Evolutionary conservation across 2,888 invertebrate species (phyloP), one percentile per base, ranked within the genome.

Genomic region (Protula sp.): DNA sequence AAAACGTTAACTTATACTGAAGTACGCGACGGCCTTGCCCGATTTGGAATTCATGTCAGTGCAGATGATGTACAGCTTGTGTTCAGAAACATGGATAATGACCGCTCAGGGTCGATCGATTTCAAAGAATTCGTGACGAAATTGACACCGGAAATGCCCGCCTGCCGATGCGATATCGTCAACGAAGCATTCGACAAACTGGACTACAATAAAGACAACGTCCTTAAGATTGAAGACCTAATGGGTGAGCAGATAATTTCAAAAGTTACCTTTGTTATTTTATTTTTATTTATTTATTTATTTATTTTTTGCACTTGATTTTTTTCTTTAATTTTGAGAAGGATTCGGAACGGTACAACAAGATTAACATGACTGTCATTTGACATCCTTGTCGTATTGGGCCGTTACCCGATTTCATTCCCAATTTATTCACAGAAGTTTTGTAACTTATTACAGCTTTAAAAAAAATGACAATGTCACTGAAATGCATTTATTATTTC

Each of bases 71-170:
- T 77, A n/a, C 60, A 60, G 4, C 48, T 64, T 9, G 60, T 77
- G 28, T 77, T 77, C 62, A 54, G 61, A 2, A 63, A 70, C 0
- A 68, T 77, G 55, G 77, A 78, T 62, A 70, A 63, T 47, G 75
- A 77, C 61, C 9, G 19, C 38, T 38, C 14, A 72, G 71, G 58
- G 67, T 66, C 9, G 62, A 65, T 78, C 31, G 77, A 77, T 54
- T 77, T 77, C 62, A 59, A 62, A 22, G 77, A 77, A 63, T 72
- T 77, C 55, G 68, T 77, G 54, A 50, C 66, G 24, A 67, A 70
- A 31, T 64, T 77, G 24, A 56, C n/a, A 26, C 76, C 76, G 26
- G 66, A 73, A 3, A 71, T 78, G 73, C 58, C 67, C 2, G 55
- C 59, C n/a, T 24, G 27, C 24, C 60, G 77, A 19, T 52, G 68